These are phyloP conservation scores for Egretta garzetta DNA, from an alignment of 2,113 vertebrate species.

Conservation along the genomic window DNA sequence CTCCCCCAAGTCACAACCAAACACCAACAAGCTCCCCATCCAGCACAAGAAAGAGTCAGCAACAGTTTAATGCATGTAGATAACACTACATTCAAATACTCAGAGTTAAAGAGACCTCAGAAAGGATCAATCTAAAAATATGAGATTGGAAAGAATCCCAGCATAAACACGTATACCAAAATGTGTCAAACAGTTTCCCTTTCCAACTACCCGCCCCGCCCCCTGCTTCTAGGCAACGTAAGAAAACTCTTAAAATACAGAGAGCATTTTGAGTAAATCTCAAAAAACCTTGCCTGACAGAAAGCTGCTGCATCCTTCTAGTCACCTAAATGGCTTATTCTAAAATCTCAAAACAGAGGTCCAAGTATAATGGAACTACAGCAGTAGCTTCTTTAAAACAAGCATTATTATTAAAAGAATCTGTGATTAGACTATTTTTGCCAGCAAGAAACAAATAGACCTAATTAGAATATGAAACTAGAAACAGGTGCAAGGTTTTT, in stretches of 20 bases:
- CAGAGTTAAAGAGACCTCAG: not conserved
- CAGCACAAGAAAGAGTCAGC: not conserved
- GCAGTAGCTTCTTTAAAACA: not conserved
- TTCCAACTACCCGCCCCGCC: not conserved
- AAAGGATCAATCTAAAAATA: not conserved
- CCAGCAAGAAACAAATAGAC: not conserved
- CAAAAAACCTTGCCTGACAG: not conserved
- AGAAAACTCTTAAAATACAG: not conserved
- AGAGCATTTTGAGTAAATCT: not conserved
- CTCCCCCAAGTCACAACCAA: not conserved
- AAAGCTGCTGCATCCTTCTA: not conserved
- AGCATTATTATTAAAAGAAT: not conserved
- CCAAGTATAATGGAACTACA: not conserved
- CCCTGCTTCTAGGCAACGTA: not conserved
- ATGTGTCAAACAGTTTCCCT: not conserved
- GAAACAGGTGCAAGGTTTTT: constrained; percentile 5
- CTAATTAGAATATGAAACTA: not conserved
- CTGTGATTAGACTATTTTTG: not conserved
- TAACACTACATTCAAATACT: not conserved
- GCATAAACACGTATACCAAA: not conserved
- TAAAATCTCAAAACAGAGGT: not conserved
- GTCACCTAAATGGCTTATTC: not conserved
- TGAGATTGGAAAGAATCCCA: not conserved
- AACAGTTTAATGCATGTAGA: not conserved
- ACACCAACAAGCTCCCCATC: not conserved